Evolutionary conservation across 2,113 vertebrate genomes (phyloP), one percentile per base, ranked within the genome.

Genomic region (human (Homo sapiens)): DNA sequence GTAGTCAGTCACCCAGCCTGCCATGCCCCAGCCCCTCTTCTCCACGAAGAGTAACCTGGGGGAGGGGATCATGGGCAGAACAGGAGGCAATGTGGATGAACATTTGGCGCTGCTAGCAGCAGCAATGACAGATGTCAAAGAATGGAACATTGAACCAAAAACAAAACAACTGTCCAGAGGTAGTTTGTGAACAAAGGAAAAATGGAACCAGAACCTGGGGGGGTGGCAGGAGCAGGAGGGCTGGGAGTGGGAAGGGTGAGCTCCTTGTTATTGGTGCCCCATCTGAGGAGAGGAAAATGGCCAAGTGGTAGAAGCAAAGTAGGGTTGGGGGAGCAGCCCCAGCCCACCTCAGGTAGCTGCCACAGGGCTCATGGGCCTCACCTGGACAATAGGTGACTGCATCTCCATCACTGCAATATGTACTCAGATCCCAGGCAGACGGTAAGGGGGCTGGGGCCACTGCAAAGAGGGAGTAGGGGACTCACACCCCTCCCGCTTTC

Each of bases 101-200:
- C 82, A 50, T 96, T 88, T 93, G 98, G 97, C 90, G 94, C 97
- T 97, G 97, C 96, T 95, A 94, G 94, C 97, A 98, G 97, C 98
- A 98, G 99, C 98, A 98, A 97, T 97, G 89, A 97, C 80, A 93
- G 98, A 98, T 98, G 96, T 98, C 96, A 97, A 98, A 98, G 98
- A 96, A 98, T 97, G 97, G 98, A 98, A 98, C 98, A 98, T 97
- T 66, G 93, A 97, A 98, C 98, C 90, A 96, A 97, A 96, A 96
- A 89, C 92, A 98, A 96, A 96, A 97, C 98, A 98, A 98, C 97
- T 98, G 98, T 98, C 98, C 98, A 30, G 27, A 64, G 27, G 27
- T 30, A 64, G 61, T 64, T 64, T 30, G 27, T 64, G 61, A 64
- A 64, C 98, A 98, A 98, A 98, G 98, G 95, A 97, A 97, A 98